Conservation (phyloP, 1,140 invertebrate genomes). For the Trachymyrmex septentrionalis region DNA sequence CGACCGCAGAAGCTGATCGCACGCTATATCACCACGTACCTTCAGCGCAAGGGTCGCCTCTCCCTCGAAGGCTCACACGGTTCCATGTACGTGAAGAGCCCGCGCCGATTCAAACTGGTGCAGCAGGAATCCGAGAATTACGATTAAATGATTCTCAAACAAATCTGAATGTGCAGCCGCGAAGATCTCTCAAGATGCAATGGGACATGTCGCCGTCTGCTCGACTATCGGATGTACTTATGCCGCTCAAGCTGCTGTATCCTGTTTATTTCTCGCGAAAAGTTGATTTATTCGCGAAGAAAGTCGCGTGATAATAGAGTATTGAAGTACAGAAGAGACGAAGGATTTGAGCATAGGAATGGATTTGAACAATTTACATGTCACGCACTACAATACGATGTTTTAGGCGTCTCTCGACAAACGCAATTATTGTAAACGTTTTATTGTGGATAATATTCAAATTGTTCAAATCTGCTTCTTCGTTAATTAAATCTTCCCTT, state of each 20-base stretch:
- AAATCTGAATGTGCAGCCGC: not conserved
- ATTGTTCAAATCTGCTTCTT: slow-evolving; percentile 17
- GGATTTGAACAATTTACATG: slow-evolving; percentile 35
- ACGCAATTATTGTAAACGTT: not conserved
- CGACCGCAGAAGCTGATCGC: slow-evolving; percentile 96
- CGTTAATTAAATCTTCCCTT: slow-evolving; percentile 6
- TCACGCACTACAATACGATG: not conserved
- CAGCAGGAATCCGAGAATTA: slow-evolving; percentile 96
- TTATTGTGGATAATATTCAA: not conserved
- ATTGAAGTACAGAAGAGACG: not conserved
- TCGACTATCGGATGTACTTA: not conserved
- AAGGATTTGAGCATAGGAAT: not conserved
- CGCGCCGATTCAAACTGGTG: slow-evolving; percentile 94
- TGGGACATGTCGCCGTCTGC: slow-evolving; percentile 10
- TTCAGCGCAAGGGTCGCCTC: slow-evolving; percentile 91
- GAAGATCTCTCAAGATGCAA: not conserved
- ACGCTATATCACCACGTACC: slow-evolving; percentile 94
- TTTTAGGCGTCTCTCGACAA: slow-evolving; percentile 5
- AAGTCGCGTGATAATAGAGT: not conserved
- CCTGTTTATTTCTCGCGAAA: not conserved
- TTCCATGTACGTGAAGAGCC: slow-evolving; percentile 93
- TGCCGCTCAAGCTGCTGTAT: not conserved
- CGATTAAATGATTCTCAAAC: slow-evolving; percentile 88
- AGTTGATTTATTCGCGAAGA: not conserved
- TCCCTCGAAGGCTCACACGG: slow-evolving; percentile 90